phyloP scores from a whole-genome alignment of 2,888 invertebrate genomes.

The Aphidius colemani region DNA sequence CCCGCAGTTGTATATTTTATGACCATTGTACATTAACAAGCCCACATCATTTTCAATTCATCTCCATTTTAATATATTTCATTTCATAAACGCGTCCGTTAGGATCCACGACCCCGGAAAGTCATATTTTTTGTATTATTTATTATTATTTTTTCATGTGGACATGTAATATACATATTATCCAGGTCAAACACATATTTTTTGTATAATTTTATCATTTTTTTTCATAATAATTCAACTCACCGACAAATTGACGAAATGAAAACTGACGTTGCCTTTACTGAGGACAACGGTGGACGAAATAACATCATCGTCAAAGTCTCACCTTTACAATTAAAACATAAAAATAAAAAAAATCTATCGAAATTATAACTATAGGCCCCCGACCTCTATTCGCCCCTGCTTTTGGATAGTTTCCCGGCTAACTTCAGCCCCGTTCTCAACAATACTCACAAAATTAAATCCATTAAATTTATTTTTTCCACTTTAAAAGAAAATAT shows the following conservation, averaged over 20 bases:
- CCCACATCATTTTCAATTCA: conserved; percentile 11
- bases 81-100: conserved; percentile 9
- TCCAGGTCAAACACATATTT: conserved; percentile 10
- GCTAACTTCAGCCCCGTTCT: too few species aligned
- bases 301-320: conserved; percentile 19
- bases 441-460: background rate
- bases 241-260: conserved; percentile 23
- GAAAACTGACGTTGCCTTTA: conserved; percentile 13
- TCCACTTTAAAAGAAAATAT: too few species aligned
- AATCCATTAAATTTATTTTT: too few species aligned
- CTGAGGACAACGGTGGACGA: conserved; percentile 11
- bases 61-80: background rate
- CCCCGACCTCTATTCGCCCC: too few species aligned
- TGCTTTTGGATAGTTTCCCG: too few species aligned
- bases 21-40: conserved; percentile 13
- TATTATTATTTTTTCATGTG: too few species aligned
- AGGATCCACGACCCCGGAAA: conserved; percentile 17
- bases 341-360: too few species aligned
- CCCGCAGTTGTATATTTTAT: conserved; percentile 10
- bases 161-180: background rate
- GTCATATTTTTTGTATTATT: conserved; percentile 10
- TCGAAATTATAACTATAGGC: too few species aligned
- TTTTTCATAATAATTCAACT: conserved; percentile 17
- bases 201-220: background rate
- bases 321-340: too few species aligned